These are phyloP conservation scores for Trachurus trachurus DNA, from an alignment of 2,797 vertebrate genomes.

Conservation along the genomic window DNA sequence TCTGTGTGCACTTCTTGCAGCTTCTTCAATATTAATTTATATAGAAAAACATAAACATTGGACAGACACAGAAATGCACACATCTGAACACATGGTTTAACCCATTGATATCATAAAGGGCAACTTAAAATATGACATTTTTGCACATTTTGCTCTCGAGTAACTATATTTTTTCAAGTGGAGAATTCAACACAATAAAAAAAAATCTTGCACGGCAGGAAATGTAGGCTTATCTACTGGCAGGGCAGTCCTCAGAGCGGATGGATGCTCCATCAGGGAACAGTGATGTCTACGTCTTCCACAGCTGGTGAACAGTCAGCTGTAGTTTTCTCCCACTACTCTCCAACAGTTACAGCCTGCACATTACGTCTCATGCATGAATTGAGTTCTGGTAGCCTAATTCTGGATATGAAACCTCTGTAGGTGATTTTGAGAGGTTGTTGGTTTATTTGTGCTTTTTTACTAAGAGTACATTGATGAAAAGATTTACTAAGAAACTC, in stretches of 20 bases:
- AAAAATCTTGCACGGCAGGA: slow-evolving; percentile 23
- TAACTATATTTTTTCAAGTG: slow-evolving; percentile 8
- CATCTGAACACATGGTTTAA: neutral
- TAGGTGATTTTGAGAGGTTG: neutral
- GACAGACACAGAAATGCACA: neutral
- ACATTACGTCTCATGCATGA: slow-evolving; percentile 27
- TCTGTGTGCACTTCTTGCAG: neutral
- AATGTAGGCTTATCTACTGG: slow-evolving; percentile 34
- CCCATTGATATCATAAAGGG: neutral
- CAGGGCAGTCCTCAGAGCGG: slow-evolving; percentile 14
- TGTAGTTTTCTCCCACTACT: slow-evolving; percentile 24
- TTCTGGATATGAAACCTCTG: neutral
- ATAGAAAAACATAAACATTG: neutral
- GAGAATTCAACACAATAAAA: slow-evolving; percentile 2
- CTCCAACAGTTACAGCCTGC: slow-evolving; percentile 9
- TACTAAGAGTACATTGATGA: neutral
- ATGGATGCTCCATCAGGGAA: slow-evolving; percentile 50
- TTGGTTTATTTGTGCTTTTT: neutral
- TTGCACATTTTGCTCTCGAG: neutral
- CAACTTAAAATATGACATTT: neutral
- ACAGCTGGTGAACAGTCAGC: slow-evolving; percentile 53
- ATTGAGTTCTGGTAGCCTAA: neutral
- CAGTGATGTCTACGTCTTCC: slow-evolving; percentile 37
- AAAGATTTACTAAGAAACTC: too few relatives aligned
- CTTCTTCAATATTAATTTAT: neutral